These are phyloP conservation scores for Trissolcus japonicus DNA, from an alignment of 2,888 invertebrate genomes.

Conservation along the genomic window DNA sequence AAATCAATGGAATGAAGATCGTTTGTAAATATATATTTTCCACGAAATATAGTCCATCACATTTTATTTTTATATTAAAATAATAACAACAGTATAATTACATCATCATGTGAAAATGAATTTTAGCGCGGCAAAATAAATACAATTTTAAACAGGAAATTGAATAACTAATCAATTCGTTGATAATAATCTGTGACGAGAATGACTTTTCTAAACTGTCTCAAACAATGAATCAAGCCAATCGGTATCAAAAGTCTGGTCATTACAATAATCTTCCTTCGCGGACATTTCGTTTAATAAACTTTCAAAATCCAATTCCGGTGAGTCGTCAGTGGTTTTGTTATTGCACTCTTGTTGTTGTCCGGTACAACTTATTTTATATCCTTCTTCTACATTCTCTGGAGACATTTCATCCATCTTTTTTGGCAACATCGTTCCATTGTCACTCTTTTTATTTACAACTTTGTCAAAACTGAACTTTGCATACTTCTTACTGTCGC, in stretches of 20 bases:
- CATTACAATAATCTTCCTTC: background rate
- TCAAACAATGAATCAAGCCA: slow-evolving; percentile 5
- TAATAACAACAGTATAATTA: background rate
- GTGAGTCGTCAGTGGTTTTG: background rate
- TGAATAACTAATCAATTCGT: background rate
- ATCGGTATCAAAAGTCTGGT: background rate
- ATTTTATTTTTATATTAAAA: slow-evolving; percentile 2
- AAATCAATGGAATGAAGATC: too few relatives aligned
- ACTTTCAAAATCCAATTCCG: background rate
- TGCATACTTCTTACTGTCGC: slow-evolving; percentile 12
- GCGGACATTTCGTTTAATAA: slow-evolving; percentile 2
- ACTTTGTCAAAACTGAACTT: slow-evolving; percentile 24
- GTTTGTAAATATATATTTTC: too few relatives aligned
- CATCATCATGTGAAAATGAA: too few relatives aligned
- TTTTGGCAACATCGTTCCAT: background rate
- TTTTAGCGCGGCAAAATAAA: background rate
- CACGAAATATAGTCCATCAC: background rate
- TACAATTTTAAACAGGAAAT: background rate
- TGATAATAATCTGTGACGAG: background rate
- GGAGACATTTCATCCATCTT: background rate
- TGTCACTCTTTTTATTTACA: background rate
- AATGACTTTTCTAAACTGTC: background rate
- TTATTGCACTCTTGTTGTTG: too few relatives aligned
- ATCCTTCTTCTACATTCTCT: background rate
- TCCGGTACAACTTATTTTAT: too few relatives aligned